phyloP scores from a whole-genome alignment of 2,113 vertebrate genomes.

The Terrapene triunguis region DNA sequence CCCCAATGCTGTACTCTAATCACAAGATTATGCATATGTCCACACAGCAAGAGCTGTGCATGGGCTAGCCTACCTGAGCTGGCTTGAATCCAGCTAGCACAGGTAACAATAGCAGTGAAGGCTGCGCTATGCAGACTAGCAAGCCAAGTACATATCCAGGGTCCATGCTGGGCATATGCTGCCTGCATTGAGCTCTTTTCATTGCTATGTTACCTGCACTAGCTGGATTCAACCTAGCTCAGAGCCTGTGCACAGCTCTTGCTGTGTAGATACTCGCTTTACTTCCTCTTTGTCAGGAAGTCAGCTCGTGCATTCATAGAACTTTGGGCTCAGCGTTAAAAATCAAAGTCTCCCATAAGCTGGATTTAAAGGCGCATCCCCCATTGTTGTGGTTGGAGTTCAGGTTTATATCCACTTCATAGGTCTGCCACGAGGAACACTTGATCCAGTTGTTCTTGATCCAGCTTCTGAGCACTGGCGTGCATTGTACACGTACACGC shows the following conservation, averaged over 20 bases:
- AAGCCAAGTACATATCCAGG: background rate
- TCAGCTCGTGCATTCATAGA: background rate
- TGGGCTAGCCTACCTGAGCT: background rate
- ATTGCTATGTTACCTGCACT: background rate
- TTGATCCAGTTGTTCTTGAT: no score
- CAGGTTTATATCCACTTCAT: background rate
- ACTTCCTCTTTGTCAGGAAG: background rate
- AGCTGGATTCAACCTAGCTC: background rate
- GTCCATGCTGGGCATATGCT: background rate
- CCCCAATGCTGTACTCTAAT: background rate
- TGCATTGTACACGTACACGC: background rate
- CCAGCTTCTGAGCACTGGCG: no score
- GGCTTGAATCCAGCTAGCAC: background rate
- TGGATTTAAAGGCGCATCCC: background rate
- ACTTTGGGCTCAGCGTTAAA: background rate
- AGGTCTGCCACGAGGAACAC: background rate
- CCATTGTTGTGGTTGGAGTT: background rate
- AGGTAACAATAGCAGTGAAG: background rate
- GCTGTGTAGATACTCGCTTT: background rate
- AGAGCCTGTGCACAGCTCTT: background rate
- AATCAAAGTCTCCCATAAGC: background rate
- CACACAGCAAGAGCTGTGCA: background rate
- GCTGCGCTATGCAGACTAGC: background rate
- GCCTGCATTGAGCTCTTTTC: background rate
- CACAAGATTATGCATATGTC: background rate